Evolutionary conservation across 37 sponge, comb jelly and placozoan genomes (phyloP), one percentile per base, ranked within the genome.

Genomic region (Ianthella basta): DNA sequence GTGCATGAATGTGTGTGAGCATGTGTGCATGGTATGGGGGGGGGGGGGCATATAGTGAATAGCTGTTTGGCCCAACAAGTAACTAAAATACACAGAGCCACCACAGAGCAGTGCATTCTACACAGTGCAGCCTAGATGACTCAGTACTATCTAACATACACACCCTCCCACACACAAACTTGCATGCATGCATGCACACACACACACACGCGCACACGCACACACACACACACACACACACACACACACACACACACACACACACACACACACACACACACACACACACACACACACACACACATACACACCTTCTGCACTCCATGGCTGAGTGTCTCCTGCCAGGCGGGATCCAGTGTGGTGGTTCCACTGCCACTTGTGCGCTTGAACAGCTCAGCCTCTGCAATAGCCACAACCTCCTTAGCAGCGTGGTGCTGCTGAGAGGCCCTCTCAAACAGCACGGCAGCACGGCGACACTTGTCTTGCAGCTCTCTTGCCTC

Each of bases 371-470:
- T 36, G 10, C 54, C 54, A n/a, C 37, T 19, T 32, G 4, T 4
- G 12, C 37, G 44, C 41, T 36, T 25, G 24, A 50, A 24, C 78
- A 75, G 37, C 78, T 75, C 18, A 1, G 24, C 54, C 53, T 75
- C 78, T 0, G 78, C 78, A 1, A 75, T 75, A 21, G 50, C 78
- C 33, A 75, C 78, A 1, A 50, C 40, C 78, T 53, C 54, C 78
- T 75, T 75, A 53, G 78, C 78, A 15, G 41, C 53, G 3, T 75
- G 78, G 53, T 75, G 78, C 53, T 75, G 37, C 78, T 75, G 78
- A 25, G 78, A 75, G 2, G 53, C 78, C 25, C 24, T 50, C 78
- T 75, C 78, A 24, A 40, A 75, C 25, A 39, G 1, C 25, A 44
- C 37, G 54, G 78, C 78, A 19, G 78, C 78, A 40, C 12, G 8